Percentiles rank a stretch among this genome's conserved stretches.
Conservation (phyloP, 2,113 vertebrate genomes). For the Heterochromis multidens region DNA sequence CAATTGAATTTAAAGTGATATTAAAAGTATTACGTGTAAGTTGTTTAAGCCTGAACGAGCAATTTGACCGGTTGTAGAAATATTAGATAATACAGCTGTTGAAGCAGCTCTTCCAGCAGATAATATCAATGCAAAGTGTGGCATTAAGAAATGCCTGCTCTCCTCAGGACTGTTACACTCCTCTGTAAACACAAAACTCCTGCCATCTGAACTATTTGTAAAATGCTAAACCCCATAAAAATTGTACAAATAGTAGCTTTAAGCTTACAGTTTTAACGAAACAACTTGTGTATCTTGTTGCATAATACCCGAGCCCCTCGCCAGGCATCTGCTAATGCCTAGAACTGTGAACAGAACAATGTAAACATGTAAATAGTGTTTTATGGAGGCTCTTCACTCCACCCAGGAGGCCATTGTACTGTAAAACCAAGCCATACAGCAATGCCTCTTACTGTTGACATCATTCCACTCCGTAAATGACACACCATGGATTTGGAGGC, state of each 20-base stretch:
- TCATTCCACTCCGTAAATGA: conserved; percentile 48
- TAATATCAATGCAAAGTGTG: not conserved
- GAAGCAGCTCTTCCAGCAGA: not conserved
- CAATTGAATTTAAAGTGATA: not conserved
- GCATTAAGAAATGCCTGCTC: not conserved
- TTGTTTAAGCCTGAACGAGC: not conserved
- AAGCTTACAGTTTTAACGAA: not conserved
- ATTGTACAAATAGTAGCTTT: not conserved
- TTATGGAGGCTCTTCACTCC: conserved; percentile 3
- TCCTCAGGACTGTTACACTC: not conserved
- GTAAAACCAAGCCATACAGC: conserved; percentile 19
- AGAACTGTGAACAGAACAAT: conserved; percentile 35
- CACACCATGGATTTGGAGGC: conserved; percentile 47
- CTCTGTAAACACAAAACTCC: not conserved
- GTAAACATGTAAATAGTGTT: conserved; percentile 46
- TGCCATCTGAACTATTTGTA: not conserved
- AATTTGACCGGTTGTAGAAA: not conserved
- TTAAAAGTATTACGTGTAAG: not conserved
- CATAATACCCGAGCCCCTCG: not conserved
- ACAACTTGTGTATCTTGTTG: not conserved
- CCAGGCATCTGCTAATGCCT: conserved; percentile 10
- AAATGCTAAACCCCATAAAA: not conserved
- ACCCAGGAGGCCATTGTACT: conserved; percentile 18
- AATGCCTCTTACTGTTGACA: conserved; percentile 43
- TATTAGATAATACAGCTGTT: not conserved